Conservation (phyloP, 2,113 vertebrate species). For the Bos indicus region DNA sequence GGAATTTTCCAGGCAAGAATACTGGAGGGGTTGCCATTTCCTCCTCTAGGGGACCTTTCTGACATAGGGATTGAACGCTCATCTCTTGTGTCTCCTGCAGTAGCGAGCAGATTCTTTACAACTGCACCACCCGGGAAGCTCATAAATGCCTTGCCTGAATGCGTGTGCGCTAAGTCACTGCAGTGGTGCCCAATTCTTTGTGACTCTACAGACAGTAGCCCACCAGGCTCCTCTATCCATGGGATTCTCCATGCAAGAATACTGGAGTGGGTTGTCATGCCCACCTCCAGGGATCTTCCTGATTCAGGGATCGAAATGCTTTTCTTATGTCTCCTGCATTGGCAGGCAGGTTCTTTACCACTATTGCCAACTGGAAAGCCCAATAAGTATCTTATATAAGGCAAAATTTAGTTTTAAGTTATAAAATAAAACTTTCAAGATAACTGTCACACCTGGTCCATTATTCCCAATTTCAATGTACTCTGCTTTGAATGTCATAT, state of each 20-base stretch:
- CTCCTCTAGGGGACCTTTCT: not conserved
- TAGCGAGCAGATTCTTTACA: not conserved
- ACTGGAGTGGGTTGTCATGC: accelerated
- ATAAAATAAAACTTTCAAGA: not conserved
- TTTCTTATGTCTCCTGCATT: not conserved
- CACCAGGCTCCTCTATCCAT: not conserved
- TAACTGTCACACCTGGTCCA: not conserved
- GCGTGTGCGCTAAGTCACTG: not conserved
- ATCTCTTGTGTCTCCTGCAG: not conserved
- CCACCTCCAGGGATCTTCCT: not conserved
- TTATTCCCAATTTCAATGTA: not conserved
- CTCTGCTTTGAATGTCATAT: not conserved
- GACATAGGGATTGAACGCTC: not conserved
- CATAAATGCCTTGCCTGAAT: not conserved
- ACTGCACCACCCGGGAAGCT: not conserved
- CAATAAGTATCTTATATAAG: not conserved
- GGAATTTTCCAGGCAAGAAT: not conserved
- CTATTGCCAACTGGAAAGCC: not conserved
- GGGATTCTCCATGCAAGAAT: not conserved
- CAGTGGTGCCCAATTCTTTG: not conserved
- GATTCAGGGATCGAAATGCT: not conserved
- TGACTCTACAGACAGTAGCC: not conserved
- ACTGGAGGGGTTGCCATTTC: not conserved
- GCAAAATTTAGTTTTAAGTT: constrained; percentile 9
- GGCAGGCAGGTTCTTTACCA: not conserved